Base-by-base conservation (phyloP, 1,140 invertebrate genomes). In the Cydia pomonella region DNA sequence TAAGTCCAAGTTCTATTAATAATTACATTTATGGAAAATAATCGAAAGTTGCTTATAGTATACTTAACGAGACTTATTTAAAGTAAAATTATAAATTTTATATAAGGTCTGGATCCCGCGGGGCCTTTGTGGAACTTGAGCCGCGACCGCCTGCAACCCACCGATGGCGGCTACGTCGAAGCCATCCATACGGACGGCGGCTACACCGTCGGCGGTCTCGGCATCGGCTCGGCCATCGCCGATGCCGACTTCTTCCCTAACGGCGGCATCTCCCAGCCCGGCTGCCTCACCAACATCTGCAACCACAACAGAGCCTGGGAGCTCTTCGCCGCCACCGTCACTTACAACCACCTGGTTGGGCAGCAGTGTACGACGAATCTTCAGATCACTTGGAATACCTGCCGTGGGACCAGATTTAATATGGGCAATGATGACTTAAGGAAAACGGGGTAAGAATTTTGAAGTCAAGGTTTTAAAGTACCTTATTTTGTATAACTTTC, bases 221-320 rank as follows among this genome's bases (percentile, higher is more conserved):
- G 92, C 93, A 95, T n/a, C n/a, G n/a, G n/a, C n/a, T n/a, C n/a
- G 94, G 13, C 77, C n/a, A 27, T 88, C 6, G 81, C 73, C 18
- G 94, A 96, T 76, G 94, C 93, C 4, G 97, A 97, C 87, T 97
- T 97, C 93, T 97, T 95, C 86, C 96, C 96, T 0, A 97, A 97
- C 83, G 96, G 96, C 7, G 96, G 96, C 18, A 79, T 74, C n/a
- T 80, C 81, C 27, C 93, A 93, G 44, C 94, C 94, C 21, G 94
- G 94, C 21, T 92, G 93, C 38, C 3, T 79, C 2, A 82, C 85
- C 83, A 82, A 94, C 69, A 87, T 94, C 9, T 96, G 95, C 79
- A 94, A 95, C 59, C 95, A 95, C 75, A 93, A 93, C 78, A 91
- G 95, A 72, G 93, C 95, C 1, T 95, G 94, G 73, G 84, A 94